Evolutionary conservation across 1,140 invertebrate genomes (phyloP).

Genomic region (Drosophila arizonae): DNA sequence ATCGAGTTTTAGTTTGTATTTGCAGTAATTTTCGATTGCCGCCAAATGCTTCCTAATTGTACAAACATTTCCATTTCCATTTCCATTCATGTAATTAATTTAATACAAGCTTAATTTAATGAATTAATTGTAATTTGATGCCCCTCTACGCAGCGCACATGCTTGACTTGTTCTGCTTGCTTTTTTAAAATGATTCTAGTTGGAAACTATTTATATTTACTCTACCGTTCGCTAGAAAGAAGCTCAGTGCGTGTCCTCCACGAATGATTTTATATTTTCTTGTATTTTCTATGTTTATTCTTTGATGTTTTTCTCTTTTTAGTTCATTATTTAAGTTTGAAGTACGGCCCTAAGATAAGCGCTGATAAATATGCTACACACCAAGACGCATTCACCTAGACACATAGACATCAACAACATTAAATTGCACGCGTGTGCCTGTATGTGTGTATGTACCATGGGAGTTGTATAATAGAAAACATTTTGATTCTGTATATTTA

Average conservation of each 20-base stretch:
- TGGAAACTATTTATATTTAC: slow-evolving; percentile 43
- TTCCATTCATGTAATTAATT: slow-evolving; percentile 49
- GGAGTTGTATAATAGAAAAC: slow-evolving; percentile 35
- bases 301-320: slow-evolving; percentile 5
- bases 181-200: slow-evolving; percentile 25
- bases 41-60: slow-evolving; percentile 39
- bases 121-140: slow-evolving; percentile 56
- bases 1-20: slow-evolving; percentile 42
- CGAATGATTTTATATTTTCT: slow-evolving; percentile 15
- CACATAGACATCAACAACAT: slow-evolving; percentile 46
- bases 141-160: slow-evolving; percentile 34
- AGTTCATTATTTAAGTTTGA: slow-evolving; percentile 24
- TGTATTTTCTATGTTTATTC: not conserved
- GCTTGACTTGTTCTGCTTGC: slow-evolving; percentile 10
- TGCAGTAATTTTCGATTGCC: slow-evolving; percentile 46
- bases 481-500: slow-evolving; percentile 14
- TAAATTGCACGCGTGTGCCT: slow-evolving; percentile 30
- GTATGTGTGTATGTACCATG: slow-evolving; percentile 20
- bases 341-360: slow-evolving; percentile 50
- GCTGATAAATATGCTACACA: slow-evolving; percentile 62
- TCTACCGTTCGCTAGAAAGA: slow-evolving; percentile 55
- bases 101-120: slow-evolving; percentile 70
- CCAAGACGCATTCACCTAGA: slow-evolving; percentile 42
- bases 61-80: slow-evolving; percentile 41
- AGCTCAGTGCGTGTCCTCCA: slow-evolving; percentile 63